A percentile compares a stretch with the other conserved stretches of the same genome.
These are phyloP conservation scores for Andrena marginata DNA, from an alignment of 2,888 invertebrate genomes.

Conservation along the genomic window DNA sequence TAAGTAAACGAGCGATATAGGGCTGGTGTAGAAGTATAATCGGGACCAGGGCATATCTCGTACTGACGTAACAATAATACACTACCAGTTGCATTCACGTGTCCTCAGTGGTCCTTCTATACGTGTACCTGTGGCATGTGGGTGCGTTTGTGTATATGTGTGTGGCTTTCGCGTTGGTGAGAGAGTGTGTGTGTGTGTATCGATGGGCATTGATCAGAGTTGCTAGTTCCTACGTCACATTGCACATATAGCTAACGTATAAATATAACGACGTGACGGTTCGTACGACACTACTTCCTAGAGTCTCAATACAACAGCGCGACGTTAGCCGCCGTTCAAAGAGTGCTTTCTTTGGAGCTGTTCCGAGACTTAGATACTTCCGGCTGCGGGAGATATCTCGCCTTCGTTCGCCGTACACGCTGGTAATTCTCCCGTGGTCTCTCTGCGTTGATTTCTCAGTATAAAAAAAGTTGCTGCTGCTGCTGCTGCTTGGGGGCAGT, in stretches of 20 bases:
- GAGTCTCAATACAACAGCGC: constrained; percentile 82
- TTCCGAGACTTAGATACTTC: constrained; percentile 45
- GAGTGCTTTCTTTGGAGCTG: constrained; percentile 65
- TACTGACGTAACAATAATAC: constrained; percentile 77
- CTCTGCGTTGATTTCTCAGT: constrained; percentile 69
- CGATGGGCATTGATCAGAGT: constrained; percentile 70
- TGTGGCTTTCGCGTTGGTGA: constrained; percentile 22
- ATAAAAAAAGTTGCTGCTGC: constrained; percentile 81
- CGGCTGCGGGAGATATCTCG: constrained; percentile 1
- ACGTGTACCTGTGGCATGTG: constrained; percentile 32
- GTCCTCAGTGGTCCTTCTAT: constrained; percentile 21
- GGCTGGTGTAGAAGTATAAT: constrained; percentile 64
- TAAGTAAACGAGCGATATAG: constrained; percentile 81
- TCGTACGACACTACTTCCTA: constrained; percentile 80
- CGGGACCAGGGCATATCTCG: constrained; percentile 65
- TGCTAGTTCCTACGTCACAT: constrained; percentile 82
- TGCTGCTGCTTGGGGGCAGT: constrained; percentile 81
- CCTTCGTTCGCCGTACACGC: neutral
- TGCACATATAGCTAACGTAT: constrained; percentile 83
- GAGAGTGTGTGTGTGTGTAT: constrained; percentile 32
- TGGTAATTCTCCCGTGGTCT: constrained; percentile 23
- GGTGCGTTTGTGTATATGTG: constrained; percentile 50
- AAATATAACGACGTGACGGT: constrained; percentile 82
- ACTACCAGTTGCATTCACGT: constrained; percentile 73
- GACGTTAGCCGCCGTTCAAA: constrained; percentile 81